phyloP scores from a whole-genome alignment of 2,113 vertebrate genomes.

The Pluvialis apricaria region DNA sequence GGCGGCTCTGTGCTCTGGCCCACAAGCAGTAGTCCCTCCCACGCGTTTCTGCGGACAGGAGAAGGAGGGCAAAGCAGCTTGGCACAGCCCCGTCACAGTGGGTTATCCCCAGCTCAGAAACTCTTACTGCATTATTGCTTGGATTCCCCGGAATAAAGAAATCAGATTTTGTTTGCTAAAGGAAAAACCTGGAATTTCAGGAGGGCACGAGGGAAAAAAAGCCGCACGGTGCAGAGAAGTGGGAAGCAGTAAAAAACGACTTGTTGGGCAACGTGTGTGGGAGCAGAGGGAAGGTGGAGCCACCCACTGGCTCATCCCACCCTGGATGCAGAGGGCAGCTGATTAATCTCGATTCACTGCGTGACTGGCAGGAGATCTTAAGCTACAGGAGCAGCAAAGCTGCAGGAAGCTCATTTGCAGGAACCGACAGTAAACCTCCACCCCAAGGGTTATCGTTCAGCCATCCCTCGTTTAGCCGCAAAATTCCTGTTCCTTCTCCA shows the following conservation, averaged over 20 bases:
- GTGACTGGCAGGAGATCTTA: not conserved
- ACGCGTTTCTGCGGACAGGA: not conserved
- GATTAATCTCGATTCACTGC: too few species aligned
- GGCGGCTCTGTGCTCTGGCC: too few species aligned
- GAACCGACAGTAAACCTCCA: fast-evolving
- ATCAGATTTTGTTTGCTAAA: not conserved
- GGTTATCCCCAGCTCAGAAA: not conserved
- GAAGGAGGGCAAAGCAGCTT: not conserved
- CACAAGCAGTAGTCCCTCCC: not conserved
- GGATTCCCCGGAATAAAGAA: not conserved
- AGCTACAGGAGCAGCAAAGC: not conserved
- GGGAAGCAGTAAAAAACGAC: not conserved
- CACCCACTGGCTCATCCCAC: too few species aligned
- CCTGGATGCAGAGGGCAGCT: not conserved
- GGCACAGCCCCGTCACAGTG: not conserved
- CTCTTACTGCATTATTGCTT: not conserved
- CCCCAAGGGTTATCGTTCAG: too few species aligned
- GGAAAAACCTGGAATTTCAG: not conserved
- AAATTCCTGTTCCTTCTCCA: not conserved
- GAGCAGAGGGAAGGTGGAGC: not conserved
- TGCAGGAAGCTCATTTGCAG: not conserved
- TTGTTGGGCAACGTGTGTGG: fast-evolving
- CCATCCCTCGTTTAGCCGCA: not conserved
- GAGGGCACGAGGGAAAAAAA: too few species aligned
- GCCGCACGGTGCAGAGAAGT: too few species aligned